phyloP scores from a whole-genome alignment of 2,888 invertebrate species.

The Pherbina coryleti region DNA sequence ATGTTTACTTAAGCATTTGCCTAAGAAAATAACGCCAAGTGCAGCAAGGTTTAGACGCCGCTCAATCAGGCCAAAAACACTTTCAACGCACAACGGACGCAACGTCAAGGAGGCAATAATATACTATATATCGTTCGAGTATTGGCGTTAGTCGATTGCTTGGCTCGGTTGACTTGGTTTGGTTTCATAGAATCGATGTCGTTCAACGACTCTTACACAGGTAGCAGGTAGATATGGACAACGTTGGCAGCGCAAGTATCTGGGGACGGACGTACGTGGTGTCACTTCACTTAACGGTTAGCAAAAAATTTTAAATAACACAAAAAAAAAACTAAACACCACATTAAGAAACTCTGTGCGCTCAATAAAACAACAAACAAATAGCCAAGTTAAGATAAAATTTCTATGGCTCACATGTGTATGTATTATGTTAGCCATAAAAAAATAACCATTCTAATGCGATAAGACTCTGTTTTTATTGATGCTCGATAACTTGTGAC shows the following conservation, averaged over 20 bases:
- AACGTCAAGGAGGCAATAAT: too few species aligned
- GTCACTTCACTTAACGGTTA: neutral
- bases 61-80: too few species aligned
- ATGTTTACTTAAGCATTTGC: too few species aligned
- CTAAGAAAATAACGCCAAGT: too few species aligned
- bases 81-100: too few species aligned
- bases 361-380: neutral
- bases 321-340: neutral
- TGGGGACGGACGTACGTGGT: neutral
- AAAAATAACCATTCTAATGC: neutral
- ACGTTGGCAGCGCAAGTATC: neutral
- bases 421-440: neutral
- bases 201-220: too few species aligned
- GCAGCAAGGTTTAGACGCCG: too few species aligned
- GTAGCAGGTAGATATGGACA: neutral
- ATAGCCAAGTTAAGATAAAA: slow-evolving; percentile 6
- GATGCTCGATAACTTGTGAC: neutral
- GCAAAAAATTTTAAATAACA: neutral
- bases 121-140: too few species aligned
- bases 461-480: neutral
- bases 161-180: too few species aligned
- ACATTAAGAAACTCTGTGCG: neutral
- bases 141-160: too few species aligned
- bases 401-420: neutral
- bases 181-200: too few species aligned